phyloP scores from a whole-genome alignment of 1,140 invertebrate species.

The Penaeus indicus region DNA sequence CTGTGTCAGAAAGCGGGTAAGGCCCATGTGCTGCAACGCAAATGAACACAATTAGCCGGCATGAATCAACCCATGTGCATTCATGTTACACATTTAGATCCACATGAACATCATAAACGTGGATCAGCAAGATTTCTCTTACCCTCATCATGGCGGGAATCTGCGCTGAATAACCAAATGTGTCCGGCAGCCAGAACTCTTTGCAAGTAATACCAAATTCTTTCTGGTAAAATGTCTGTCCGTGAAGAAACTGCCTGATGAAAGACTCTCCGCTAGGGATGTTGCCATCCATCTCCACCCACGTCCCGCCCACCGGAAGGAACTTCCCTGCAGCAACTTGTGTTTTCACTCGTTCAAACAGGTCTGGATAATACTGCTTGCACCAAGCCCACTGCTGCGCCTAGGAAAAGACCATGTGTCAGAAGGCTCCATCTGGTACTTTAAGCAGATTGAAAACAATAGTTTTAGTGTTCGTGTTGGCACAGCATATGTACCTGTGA shows the following conservation, averaged over 20 bases:
- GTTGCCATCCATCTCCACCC: slow-evolving; percentile 76
- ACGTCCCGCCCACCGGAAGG: slow-evolving; percentile 69
- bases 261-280: slow-evolving; percentile 75
- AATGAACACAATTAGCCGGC: too few species aligned
- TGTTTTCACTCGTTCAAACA: slow-evolving; percentile 70
- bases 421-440: too few species aligned
- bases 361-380: slow-evolving; percentile 72
- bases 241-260: slow-evolving; percentile 75
- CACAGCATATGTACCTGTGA: slow-evolving; percentile 71
- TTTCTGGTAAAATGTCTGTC: slow-evolving; percentile 73
- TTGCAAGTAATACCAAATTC: slow-evolving; percentile 72
- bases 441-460: too few species aligned
- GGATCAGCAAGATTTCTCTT: too few species aligned
- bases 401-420: slow-evolving; percentile 66
- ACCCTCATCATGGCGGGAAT: slow-evolving; percentile 75
- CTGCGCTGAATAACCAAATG: slow-evolving; percentile 76
- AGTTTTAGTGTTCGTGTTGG: too few species aligned
- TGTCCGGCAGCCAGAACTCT: slow-evolving; percentile 76
- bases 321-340: slow-evolving; percentile 49
- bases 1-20: slow-evolving; percentile 74
- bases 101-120: too few species aligned
- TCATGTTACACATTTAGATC: too few species aligned
- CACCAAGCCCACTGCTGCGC: slow-evolving; percentile 75
- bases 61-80: too few species aligned
- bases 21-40: slow-evolving; percentile 69